These are phyloP conservation scores for Pycnomerus fuliginosus DNA, from an alignment of 2,888 invertebrate species.

Conservation along the genomic window DNA sequence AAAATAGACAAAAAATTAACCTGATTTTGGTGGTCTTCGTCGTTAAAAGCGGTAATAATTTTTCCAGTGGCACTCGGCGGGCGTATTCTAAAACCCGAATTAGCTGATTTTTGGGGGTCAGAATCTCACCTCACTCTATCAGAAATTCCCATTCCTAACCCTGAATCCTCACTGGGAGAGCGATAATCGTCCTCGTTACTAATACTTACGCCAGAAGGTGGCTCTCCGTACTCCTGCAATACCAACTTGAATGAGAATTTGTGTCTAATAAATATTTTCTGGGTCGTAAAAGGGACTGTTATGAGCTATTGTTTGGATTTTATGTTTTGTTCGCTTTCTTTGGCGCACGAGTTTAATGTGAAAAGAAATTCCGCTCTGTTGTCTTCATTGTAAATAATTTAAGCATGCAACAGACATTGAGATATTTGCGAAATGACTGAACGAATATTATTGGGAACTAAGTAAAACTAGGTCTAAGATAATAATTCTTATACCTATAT, in stretches of 20 bases:
- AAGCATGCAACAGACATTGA: no score
- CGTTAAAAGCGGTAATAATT: slow-evolving; percentile 41
- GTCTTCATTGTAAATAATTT: no score
- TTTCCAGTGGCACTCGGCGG: slow-evolving; percentile 47
- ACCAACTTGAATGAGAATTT: no score
- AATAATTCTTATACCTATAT: no score
- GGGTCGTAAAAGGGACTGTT: no score
- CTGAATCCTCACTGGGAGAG: slow-evolving; percentile 93
- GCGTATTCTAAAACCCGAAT: slow-evolving; percentile 42
- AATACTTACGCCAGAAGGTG: slow-evolving; percentile 53
- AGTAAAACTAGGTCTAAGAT: no score
- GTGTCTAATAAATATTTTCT: no score
- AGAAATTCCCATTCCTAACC: slow-evolving; percentile 82
- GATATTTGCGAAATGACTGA: no score
- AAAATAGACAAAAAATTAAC: slow-evolving; percentile 35
- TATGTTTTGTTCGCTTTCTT: no score
- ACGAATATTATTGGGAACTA: no score
- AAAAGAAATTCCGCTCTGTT: no score
- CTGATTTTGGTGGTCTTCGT: slow-evolving; percentile 50
- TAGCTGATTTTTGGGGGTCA: slow-evolving; percentile 5
- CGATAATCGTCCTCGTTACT: slow-evolving; percentile 67
- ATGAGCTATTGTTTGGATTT: slow-evolving; percentile 7
- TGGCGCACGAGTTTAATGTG: no score
- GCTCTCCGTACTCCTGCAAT: slow-evolving; percentile 58
- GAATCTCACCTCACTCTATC: slow-evolving; percentile 67